phyloP scores from a whole-genome alignment of 2,113 vertebrate genomes.

The Phodopus roborovskii region DNA sequence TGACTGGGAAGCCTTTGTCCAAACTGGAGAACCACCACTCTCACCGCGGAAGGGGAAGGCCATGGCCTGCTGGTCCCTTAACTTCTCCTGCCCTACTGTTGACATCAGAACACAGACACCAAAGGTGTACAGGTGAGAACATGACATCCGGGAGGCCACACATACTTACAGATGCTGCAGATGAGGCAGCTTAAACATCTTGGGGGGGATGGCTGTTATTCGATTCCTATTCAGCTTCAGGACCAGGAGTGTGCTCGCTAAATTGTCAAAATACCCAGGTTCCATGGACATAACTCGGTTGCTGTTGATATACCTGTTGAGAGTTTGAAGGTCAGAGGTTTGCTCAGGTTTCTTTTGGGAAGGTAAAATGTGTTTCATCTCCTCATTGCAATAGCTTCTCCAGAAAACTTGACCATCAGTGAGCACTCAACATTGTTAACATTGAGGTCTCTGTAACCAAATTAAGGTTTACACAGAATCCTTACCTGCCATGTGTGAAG shows the following conservation, averaged over 20 bases:
- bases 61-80: neutral
- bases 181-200: conserved; percentile 95
- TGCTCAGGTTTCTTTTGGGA: neutral
- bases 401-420: neutral
- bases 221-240: conserved; percentile 95
- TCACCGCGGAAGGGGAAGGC: neutral
- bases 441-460: neutral
- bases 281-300: conserved; percentile 94
- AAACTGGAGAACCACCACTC: neutral
- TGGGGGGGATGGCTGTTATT: conserved; percentile 92
- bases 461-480: neutral
- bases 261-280: conserved; percentile 92
- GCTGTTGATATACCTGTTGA: conserved; percentile 92
- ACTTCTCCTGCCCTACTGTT: neutral
- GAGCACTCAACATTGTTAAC: neutral
- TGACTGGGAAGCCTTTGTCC: neutral
- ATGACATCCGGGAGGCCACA: neutral
- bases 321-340: conserved; percentile 51
- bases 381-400: neutral
- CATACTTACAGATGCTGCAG: conserved; percentile 96
- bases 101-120: neutral
- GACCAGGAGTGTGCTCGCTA: conserved; percentile 92
- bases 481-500: neutral
- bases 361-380: neutral
- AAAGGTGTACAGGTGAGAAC: neutral